A percentile compares a stretch with the other conserved stretches of the same genome.
Evolutionary conservation across 2,797 vertebrate species (phyloP).

Genomic region (Enteromius unitaeniatus): DNA sequence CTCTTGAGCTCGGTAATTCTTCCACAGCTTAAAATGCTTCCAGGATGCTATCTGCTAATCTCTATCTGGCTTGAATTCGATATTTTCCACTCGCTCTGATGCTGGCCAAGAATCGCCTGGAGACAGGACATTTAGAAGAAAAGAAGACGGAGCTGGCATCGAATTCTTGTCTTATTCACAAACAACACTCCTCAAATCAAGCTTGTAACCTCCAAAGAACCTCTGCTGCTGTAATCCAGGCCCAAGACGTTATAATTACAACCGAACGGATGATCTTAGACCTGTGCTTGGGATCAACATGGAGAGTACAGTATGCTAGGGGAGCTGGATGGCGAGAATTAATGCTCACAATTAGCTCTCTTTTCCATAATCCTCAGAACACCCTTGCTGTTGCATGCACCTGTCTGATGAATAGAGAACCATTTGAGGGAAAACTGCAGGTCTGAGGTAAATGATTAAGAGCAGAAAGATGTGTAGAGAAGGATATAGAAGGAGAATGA

Average conservation of each 20-base stretch:
- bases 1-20: conserved; percentile 43
- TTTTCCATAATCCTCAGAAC: conserved; percentile 51
- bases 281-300: conserved; percentile 21
- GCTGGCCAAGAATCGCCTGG: conserved; percentile 28
- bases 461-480: conserved; percentile 33
- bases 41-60: conserved; percentile 51
- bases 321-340: conserved; percentile 34
- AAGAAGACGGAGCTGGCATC: conserved; percentile 13
- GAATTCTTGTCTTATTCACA: conserved; percentile 7
- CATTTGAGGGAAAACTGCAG: conserved; percentile 55
- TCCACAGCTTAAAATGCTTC: conserved; percentile 33
- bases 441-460: conserved; percentile 37
- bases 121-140: conserved; percentile 46
- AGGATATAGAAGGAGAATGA: conserved; percentile 4
- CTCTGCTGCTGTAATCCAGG: conserved; percentile 31
- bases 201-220: conserved; percentile 24
- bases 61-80: conserved; percentile 34
- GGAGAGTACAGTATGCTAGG: conserved; percentile 57
- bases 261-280: conserved; percentile 21
- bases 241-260: conserved; percentile 22
- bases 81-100: conserved; percentile 20
- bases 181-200: conserved; percentile 7
- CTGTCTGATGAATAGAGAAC: conserved; percentile 58
- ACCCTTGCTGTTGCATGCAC: conserved; percentile 43
- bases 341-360: conserved; percentile 65